phyloP scores from a whole-genome alignment of 2,113 vertebrate species.

The Rhagologus leucostigma region DNA sequence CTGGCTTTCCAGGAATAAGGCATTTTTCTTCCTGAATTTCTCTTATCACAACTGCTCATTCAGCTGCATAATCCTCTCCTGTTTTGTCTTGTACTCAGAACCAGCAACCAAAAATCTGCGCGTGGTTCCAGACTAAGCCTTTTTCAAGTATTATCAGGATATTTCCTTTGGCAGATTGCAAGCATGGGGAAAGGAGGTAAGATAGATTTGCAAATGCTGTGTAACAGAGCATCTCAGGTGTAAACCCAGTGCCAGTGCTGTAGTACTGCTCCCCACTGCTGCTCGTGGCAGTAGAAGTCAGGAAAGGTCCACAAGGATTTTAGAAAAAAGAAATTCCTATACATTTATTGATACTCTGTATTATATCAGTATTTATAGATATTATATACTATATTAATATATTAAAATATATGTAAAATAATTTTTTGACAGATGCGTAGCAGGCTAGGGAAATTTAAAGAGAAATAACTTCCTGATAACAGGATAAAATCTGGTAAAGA shows the following conservation, averaged over 20 bases:
- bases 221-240: neutral
- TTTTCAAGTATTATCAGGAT: neutral
- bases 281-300: accelerated
- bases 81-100: conserved; percentile 1
- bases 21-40: neutral
- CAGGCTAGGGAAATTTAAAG: neutral
- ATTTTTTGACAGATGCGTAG: neutral
- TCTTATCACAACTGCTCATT: conserved; percentile 7
- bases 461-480: neutral
- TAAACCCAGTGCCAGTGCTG: neutral
- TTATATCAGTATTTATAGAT: neutral
- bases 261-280: neutral
- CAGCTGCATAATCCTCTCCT: conserved; percentile 13
- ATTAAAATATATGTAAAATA: neutral
- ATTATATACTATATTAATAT: neutral
- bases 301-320: neutral
- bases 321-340: neutral
- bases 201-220: neutral
- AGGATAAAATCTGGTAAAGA: neutral
- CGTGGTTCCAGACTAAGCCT: neutral
- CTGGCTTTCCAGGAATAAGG: neutral
- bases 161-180: neutral
- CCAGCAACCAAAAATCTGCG: neutral
- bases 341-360: neutral
- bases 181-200: neutral